Percentiles rank a stretch among this genome's conserved stretches.
These are phyloP conservation scores for Nasonovia ribisnigri DNA, from an alignment of 2,888 invertebrate genomes.

Conservation along the genomic window DNA sequence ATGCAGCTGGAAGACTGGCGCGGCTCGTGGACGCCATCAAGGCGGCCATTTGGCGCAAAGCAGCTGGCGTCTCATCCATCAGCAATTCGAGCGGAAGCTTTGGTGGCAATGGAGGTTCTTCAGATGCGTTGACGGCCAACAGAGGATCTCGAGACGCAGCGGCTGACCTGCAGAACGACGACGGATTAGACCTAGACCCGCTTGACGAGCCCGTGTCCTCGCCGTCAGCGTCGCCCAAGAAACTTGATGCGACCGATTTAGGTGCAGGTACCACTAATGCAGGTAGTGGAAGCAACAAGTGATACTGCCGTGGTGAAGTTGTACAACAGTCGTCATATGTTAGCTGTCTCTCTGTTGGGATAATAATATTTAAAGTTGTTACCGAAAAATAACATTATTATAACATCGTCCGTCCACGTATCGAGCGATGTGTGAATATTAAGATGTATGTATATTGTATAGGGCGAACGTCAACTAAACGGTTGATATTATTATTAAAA, in stretches of 20 bases:
- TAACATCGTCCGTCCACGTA: neutral
- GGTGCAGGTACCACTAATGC: neutral
- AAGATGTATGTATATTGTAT: neutral
- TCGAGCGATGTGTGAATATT: neutral
- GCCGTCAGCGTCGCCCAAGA: neutral
- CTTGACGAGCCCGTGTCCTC: conserved; percentile 17
- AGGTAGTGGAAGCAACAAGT: neutral
- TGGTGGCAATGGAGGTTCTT: neutral
- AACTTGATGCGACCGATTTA: neutral
- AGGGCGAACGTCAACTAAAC: neutral
- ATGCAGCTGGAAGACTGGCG: conserved; percentile 68
- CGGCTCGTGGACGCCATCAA: conserved; percentile 68
- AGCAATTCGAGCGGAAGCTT: conserved; percentile 41
- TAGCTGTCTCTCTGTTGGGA: neutral
- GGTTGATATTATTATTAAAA: neutral
- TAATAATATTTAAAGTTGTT: neutral
- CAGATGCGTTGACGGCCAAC: neutral
- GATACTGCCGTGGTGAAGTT: neutral
- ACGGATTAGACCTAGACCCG: conserved; percentile 30
- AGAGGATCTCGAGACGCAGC: conserved; percentile 35
- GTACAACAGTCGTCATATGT: neutral
- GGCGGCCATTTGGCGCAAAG: conserved; percentile 67
- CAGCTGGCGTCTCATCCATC: conserved; percentile 65
- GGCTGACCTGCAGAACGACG: neutral
- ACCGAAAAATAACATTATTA: neutral